Evolutionary conservation across 1,140 invertebrate species (phyloP).

Genomic region (Sipha flava): DNA sequence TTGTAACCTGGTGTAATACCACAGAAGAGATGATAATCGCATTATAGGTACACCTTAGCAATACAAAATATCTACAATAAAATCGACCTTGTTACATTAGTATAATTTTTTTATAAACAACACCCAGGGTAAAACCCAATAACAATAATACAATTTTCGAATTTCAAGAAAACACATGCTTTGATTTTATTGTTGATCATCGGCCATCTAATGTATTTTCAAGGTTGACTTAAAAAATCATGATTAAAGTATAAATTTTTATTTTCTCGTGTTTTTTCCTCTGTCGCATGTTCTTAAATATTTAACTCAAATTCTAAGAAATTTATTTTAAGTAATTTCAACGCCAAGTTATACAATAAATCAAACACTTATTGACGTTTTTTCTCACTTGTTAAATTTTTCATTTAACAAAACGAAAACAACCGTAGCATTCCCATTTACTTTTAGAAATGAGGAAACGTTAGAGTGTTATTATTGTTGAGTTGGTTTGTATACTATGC

Average conservation of each 20-base stretch:
- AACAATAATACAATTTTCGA: not conserved
- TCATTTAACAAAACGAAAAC: not conserved
- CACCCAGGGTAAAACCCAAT: not conserved
- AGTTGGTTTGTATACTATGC: too few species aligned
- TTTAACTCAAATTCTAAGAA: not conserved
- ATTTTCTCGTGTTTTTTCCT: not conserved
- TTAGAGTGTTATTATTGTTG: not conserved
- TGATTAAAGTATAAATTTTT: not conserved
- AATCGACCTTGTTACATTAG: not conserved
- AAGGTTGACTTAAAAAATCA: not conserved
- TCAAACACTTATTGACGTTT: not conserved
- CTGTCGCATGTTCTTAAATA: not conserved
- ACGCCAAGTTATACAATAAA: not conserved
- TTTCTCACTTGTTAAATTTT: not conserved
- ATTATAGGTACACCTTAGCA: not conserved
- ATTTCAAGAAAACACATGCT: not conserved
- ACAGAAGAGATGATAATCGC: too few species aligned
- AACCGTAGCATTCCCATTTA: not conserved
- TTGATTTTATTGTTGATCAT: not conserved
- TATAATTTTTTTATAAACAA: not conserved
- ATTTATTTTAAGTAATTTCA: not conserved
- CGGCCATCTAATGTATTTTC: not conserved
- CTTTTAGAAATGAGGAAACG: not conserved
- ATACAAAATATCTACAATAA: not conserved
- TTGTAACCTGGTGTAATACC: too few species aligned